Base-by-base conservation (phyloP, 2,797 vertebrate genomes). In the Austrolebias charrua region DNA sequence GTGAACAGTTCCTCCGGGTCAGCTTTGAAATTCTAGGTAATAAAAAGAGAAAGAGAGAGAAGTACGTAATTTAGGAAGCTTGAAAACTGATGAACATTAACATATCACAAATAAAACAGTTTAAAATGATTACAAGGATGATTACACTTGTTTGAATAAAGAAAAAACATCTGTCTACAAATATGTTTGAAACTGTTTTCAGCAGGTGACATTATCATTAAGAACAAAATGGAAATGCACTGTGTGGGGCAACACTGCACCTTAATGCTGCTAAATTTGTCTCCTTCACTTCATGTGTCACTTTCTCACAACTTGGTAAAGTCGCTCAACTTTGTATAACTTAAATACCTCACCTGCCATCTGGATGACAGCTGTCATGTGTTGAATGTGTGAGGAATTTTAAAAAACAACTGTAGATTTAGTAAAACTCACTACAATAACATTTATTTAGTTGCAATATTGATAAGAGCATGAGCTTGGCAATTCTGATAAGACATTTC, bases 1-100 rank as follows among this genome's bases (percentile, higher is more conserved):
- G 96, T 97, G 66, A 98, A 98, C 52, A 97, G 86, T 88, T 96
- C 95, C 80, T 99, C 97, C 13, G 96, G 98, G 82, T 99, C 95
- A 35, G 94, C 95, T 87, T 90, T 94, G 66, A 95, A 88, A 89
- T 94, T 97, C 96, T 97, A 87, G 56, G 29, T 50, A 63, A 82
- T 42, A 72, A 20, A 82, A 4, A 67, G 11, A 44, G n/a, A 65
- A 0, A 24, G 35, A 56, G n/a, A 56, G 4, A 38, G 28, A 0
- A 63, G 20, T 33, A 31, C 1, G 43, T 0, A 6, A 31, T 51
- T 52, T 60, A n/a, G 65, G 50, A 0, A n/a, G 47, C 33, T 40
- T 40, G 1, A 52, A 29, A 28, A 54, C 4, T 58, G 16, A 24
- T 42, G 20, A 20, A 50, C 8, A 53, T 38, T 43, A 4, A 63